These are phyloP conservation scores for Cervus canadensis DNA, from an alignment of 2,113 vertebrate genomes.

Conservation along the genomic window DNA sequence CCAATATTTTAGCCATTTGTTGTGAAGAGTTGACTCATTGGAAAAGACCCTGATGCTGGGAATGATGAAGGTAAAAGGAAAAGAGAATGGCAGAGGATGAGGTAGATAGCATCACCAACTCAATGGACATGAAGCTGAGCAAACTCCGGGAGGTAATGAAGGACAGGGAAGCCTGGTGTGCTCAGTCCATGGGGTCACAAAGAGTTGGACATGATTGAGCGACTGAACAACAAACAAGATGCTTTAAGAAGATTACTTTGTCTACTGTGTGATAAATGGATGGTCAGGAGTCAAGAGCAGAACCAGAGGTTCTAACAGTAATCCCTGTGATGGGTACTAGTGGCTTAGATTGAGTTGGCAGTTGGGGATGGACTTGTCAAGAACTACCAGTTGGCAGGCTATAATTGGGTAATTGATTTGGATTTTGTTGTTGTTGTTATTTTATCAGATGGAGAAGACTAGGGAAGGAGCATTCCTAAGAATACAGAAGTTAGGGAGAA, in stretches of 20 bases:
- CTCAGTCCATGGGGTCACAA: neutral
- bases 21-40: neutral
- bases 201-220: neutral
- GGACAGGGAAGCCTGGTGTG: neutral
- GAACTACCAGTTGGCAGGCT: neutral
- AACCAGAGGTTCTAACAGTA: neutral
- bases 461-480: neutral
- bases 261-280: neutral
- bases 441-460: neutral
- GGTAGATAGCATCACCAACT: neutral
- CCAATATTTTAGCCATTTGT: neutral
- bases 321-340: neutral
- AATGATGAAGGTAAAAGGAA: neutral
- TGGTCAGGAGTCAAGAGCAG: neutral
- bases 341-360: neutral
- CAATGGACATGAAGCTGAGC: neutral
- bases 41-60: neutral
- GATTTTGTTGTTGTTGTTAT: neutral
- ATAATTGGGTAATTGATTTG: neutral
- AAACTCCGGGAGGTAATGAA: neutral
- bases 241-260: neutral
- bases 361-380: neutral
- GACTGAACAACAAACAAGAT: neutral
- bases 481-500: neutral
- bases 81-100: neutral